phyloP scores from a whole-genome alignment of 2,888 invertebrate species.

The Tortrix viridana region DNA sequence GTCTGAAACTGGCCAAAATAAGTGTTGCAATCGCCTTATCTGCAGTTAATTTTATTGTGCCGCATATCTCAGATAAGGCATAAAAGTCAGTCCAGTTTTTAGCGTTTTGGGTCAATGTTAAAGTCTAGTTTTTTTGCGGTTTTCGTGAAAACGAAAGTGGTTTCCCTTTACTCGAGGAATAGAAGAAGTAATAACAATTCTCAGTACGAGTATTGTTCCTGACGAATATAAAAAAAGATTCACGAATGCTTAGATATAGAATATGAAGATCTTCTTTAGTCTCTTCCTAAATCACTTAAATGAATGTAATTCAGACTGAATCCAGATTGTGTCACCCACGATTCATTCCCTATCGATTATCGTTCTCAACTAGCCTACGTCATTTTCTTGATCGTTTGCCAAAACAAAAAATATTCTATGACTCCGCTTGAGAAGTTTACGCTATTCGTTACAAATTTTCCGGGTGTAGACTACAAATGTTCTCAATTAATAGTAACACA shows the following conservation, averaged over 20 bases:
- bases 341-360: conserved; percentile 27
- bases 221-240: too few species aligned
- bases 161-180: too few species aligned
- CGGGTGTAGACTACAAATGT: not conserved
- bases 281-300: not conserved
- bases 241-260: too few species aligned
- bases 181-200: too few species aligned
- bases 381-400: conserved; percentile 27
- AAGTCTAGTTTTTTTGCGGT: not conserved
- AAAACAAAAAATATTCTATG: conserved; percentile 28
- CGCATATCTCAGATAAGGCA: conserved; percentile 12
- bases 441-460: conserved; percentile 11
- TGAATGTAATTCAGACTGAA: conserved; percentile 4
- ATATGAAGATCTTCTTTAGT: too few species aligned
- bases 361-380: conserved; percentile 15
- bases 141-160: too few species aligned
- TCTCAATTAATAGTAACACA: too few species aligned
- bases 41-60: conserved; percentile 14
- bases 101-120: conserved; percentile 26
- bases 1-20: conserved; percentile 17
- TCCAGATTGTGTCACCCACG: conserved; percentile 16
- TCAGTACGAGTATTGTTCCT: too few species aligned
- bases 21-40: conserved; percentile 26
- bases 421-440: not conserved
- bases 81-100: conserved; percentile 12